Percentiles rank a stretch among this genome's conserved stretches.
Conservation (phyloP, 2,113 vertebrate genomes). For the Callipepla californica region DNA sequence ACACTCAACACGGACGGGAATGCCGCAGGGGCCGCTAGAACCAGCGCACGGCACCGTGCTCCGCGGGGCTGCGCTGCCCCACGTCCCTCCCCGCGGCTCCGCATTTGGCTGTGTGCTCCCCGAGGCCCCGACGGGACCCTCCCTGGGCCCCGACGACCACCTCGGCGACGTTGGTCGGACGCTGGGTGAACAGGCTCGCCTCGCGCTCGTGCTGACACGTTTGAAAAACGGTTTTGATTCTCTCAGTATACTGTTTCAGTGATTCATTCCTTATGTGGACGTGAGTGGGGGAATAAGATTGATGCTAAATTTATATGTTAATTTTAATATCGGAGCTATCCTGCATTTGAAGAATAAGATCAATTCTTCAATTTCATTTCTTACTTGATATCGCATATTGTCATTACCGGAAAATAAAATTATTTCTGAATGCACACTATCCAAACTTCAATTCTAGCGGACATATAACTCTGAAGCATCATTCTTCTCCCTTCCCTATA, state of each 20-base stretch:
- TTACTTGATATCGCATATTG: conserved; percentile 75
- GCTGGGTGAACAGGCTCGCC: conserved; percentile 65
- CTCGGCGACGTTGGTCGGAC: conserved; percentile 67
- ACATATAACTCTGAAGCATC: conserved; percentile 49
- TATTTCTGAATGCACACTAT: conserved; percentile 75
- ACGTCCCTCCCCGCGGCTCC: background rate
- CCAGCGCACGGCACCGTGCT: rapidly evolving
- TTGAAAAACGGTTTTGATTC: conserved; percentile 79
- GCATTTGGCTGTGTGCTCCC: background rate
- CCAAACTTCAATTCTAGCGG: conserved; percentile 74
- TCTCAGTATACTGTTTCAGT: conserved; percentile 72
- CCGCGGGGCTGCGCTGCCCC: background rate
- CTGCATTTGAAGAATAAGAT: conserved; percentile 80
- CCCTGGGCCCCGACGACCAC: background rate
- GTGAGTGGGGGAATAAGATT: conserved; percentile 75
- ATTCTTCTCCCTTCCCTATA: conserved; percentile 36
- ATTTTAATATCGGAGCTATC: conserved; percentile 82
- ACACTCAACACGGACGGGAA: background rate
- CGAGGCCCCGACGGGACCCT: background rate
- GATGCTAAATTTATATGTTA: conserved; percentile 86
- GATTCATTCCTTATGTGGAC: conserved; percentile 79
- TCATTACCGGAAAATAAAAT: conserved; percentile 76
- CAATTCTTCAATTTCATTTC: conserved; percentile 83
- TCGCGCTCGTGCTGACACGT: conserved; percentile 62
- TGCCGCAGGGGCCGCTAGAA: rapidly evolving